Conservation (phyloP, 2,797 vertebrate species). For the Oreortyx pictus region DNA sequence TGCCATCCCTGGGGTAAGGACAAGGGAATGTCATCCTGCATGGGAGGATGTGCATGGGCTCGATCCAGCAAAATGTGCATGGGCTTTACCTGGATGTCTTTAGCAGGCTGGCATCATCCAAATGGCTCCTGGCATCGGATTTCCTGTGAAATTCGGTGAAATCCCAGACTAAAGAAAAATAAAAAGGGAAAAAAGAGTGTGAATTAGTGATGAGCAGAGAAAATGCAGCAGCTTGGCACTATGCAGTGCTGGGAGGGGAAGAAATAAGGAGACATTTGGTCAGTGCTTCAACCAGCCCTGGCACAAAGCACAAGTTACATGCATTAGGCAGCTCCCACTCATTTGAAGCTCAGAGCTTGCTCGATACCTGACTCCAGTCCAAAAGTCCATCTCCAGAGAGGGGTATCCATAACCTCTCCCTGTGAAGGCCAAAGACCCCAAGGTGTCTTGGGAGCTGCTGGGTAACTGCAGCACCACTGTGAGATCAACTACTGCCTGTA, state of each 20-base stretch:
- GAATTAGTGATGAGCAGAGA: not conserved
- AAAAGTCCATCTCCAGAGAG: not conserved
- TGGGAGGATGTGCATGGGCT: not conserved
- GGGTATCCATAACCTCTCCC: not conserved
- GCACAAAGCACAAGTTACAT: not conserved
- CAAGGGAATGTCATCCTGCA: not conserved
- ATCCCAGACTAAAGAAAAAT: not conserved
- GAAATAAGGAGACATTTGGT: not conserved
- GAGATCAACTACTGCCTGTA: not conserved
- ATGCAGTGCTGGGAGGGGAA: not conserved
- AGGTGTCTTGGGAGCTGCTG: not conserved
- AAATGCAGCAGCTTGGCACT: not conserved
- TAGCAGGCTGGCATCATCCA: not conserved
- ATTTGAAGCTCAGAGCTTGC: not conserved
- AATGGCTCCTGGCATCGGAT: not conserved
- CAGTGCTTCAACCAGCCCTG: not conserved
- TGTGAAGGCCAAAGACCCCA: not conserved
- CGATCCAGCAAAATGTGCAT: rapidly evolving
- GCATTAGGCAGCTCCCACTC: not conserved
- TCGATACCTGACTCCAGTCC: rapidly evolving
- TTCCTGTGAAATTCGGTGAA: not conserved
- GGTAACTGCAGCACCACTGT: rapidly evolving
- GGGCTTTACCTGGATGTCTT: not conserved
- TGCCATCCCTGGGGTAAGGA: not conserved
- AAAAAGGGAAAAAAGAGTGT: not conserved